phyloP scores from a whole-genome alignment of 2,113 vertebrate genomes.

The Oreochromis spilurus region DNA sequence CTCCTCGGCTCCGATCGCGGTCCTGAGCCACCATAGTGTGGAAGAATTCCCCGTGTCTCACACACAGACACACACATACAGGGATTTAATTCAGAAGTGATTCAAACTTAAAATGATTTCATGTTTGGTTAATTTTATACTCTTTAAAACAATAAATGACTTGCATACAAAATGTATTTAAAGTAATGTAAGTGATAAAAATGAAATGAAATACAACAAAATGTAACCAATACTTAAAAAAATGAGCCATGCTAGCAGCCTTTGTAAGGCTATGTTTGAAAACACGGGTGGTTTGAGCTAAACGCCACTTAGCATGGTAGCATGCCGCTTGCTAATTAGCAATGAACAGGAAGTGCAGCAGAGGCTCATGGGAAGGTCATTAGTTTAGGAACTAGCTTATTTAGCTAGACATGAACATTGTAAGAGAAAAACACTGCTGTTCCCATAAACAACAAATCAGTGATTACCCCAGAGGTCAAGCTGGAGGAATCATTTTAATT shows the following conservation, averaged over 20 bases:
- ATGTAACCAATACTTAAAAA: background rate
- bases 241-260: background rate
- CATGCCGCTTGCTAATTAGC: background rate
- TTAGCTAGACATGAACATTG: background rate
- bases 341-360: background rate
- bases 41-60: slow-evolving; percentile 58
- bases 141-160: background rate
- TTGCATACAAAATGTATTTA: background rate
- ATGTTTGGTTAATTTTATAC: background rate
- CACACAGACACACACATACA: background rate
- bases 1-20: slow-evolving; percentile 16
- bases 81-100: background rate
- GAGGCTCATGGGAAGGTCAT: background rate
- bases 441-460: background rate
- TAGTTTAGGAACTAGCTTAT: background rate
- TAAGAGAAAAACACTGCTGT: background rate
- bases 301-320: background rate
- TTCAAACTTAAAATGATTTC: background rate
- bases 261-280: background rate
- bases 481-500: background rate
- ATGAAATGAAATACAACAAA: background rate
- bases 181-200: background rate
- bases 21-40: slow-evolving; percentile 16
- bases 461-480: background rate
- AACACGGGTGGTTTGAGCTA: background rate